Evolutionary conservation across 2,797 vertebrate species (phyloP).

Genomic region (Thalassophryne amazonica): DNA sequence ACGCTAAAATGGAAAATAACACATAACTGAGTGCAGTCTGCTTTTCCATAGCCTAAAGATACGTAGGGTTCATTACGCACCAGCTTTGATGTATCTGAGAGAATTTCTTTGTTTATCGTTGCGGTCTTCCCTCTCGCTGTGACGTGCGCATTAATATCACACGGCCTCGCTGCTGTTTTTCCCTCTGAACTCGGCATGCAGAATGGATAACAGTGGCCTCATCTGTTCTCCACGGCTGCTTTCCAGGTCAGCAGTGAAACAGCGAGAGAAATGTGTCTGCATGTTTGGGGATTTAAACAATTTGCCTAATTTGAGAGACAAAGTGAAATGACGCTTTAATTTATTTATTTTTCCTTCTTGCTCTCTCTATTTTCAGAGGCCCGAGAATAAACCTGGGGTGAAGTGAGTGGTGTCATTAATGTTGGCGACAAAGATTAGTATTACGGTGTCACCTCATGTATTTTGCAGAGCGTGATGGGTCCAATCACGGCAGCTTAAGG

Average conservation of each 20-base stretch:
- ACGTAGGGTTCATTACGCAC: slow-evolving; percentile 62
- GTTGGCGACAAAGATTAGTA: slow-evolving; percentile 25
- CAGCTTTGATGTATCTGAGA: slow-evolving; percentile 65
- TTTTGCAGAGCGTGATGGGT: slow-evolving; percentile 34
- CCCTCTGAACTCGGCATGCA: slow-evolving; percentile 27
- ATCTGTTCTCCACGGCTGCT: slow-evolving; percentile 38
- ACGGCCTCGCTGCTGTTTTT: slow-evolving; percentile 42
- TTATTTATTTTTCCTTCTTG: not conserved
- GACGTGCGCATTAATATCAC: slow-evolving; percentile 60
- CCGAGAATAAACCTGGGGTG: slow-evolving; percentile 19
- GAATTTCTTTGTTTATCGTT: slow-evolving; percentile 66
- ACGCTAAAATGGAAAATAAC: slow-evolving; percentile 62
- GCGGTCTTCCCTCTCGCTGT: slow-evolving; percentile 20
- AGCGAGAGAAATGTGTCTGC: slow-evolving; percentile 17
- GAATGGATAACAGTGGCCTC: slow-evolving; percentile 28
- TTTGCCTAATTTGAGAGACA: slow-evolving; percentile 37
- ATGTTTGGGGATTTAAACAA: slow-evolving; percentile 41
- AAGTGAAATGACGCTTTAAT: slow-evolving; percentile 5
- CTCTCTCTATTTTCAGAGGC: slow-evolving; percentile 22
- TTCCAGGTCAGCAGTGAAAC: slow-evolving; percentile 40
- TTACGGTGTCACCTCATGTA: slow-evolving; percentile 35
- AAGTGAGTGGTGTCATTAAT: slow-evolving; percentile 39
- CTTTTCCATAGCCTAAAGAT: slow-evolving; percentile 61
- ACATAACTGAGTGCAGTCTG: slow-evolving; percentile 46
- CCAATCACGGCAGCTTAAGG: slow-evolving; percentile 51